A percentile compares a stretch with the other conserved stretches of the same genome.
These are phyloP conservation scores for Diorhabda sublineata DNA, from an alignment of 1,140 invertebrate genomes.

Conservation along the genomic window DNA sequence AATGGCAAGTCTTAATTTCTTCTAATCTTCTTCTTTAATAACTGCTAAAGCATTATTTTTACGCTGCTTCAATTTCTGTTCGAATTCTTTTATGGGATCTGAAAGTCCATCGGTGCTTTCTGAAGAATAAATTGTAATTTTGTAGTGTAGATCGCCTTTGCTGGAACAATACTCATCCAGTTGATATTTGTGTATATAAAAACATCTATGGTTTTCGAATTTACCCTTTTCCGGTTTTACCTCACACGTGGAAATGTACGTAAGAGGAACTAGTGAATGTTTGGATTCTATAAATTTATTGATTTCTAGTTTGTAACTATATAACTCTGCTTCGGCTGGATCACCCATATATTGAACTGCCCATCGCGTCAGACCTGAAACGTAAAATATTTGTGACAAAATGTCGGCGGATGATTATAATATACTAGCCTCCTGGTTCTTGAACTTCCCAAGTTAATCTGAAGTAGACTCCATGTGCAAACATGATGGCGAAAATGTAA, in stretches of 20 bases:
- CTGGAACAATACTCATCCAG: neutral
- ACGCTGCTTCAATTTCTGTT: too few relatives aligned
- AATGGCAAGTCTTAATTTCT: too few relatives aligned
- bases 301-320: slow-evolving; percentile 8
- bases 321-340: neutral
- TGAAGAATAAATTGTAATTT: neutral
- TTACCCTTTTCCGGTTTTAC: slow-evolving; percentile 6
- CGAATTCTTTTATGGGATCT: too few relatives aligned
- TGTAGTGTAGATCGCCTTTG: slow-evolving; percentile 4
- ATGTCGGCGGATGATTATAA: neutral
- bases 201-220: slow-evolving; percentile 4
- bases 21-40: too few relatives aligned
- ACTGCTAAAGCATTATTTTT: too few relatives aligned
- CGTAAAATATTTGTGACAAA: neutral
- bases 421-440: slow-evolving; percentile 1
- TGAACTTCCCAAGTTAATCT: slow-evolving; percentile 11
- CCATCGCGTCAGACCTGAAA: slow-evolving; percentile 5
- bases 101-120: too few relatives aligned
- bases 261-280: neutral
- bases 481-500: slow-evolving; percentile 6
- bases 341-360: slow-evolving; percentile 4
- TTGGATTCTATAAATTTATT: neutral
- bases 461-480: neutral
- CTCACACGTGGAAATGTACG: neutral
- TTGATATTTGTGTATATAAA: slow-evolving; percentile 7